Evolutionary conservation across 1,140 invertebrate genomes (phyloP).

Genomic region (Oreohelix idahoensis): DNA sequence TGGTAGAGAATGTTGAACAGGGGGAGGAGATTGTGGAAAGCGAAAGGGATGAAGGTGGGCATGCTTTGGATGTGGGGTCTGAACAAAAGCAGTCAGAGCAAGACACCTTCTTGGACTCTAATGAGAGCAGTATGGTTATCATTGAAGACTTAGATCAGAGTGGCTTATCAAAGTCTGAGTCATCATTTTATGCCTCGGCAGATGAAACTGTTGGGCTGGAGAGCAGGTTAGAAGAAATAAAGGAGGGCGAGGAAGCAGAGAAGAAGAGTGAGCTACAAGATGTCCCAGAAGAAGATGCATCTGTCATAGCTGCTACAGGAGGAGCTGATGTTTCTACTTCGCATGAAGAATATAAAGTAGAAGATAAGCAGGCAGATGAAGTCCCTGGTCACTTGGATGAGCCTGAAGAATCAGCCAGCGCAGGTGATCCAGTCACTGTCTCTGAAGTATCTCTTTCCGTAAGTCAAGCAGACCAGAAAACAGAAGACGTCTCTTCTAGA

Average conservation of each 20-base stretch:
- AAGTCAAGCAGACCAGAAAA: not conserved
- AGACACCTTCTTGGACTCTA: not conserved
- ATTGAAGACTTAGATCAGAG: conserved; percentile 23
- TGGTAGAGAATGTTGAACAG: conserved; percentile 13
- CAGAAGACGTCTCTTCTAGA: not conserved
- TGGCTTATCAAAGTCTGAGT: not conserved
- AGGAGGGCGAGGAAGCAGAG: not conserved
- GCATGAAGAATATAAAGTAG: not conserved
- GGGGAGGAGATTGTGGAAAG: not conserved
- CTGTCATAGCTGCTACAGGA: not conserved
- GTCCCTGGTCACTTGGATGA: not conserved
- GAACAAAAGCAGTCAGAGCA: conserved; percentile 1
- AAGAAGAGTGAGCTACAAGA: not conserved
- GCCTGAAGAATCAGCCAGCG: not conserved
- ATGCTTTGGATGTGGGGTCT: not conserved
- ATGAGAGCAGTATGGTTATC: conserved; percentile 33
- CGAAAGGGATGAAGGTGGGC: conserved; percentile 17
- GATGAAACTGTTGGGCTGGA: not conserved
- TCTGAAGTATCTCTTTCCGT: not conserved
- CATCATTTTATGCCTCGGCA: conserved; percentile 24
- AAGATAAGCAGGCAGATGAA: not conserved
- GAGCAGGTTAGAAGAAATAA: not conserved
- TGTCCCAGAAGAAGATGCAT: not conserved
- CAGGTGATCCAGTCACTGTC: not conserved
- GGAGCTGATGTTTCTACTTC: not conserved